Percentiles rank a stretch among this genome's conserved stretches.
These are phyloP conservation scores for Theristicus caerulescens DNA, from an alignment of 2,113 vertebrate genomes.

Conservation along the genomic window DNA sequence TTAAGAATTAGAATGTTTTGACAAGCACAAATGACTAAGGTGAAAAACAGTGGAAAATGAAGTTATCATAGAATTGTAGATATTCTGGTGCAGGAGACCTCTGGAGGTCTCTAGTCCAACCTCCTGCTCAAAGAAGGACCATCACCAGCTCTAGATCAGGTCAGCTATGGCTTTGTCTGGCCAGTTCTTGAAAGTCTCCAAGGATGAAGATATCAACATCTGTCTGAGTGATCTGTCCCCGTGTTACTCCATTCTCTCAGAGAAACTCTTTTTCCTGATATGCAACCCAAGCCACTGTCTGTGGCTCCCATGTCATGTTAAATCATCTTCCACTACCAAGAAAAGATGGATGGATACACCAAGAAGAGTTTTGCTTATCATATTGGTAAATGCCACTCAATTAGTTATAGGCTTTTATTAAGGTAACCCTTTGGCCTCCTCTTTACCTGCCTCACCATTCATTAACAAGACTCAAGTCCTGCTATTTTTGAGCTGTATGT, in stretches of 20 bases:
- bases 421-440: neutral
- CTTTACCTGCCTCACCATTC: neutral
- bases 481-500: neutral
- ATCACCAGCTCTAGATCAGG: neutral
- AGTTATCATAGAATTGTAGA: neutral
- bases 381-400: neutral
- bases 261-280: neutral
- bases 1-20: neutral
- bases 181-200: neutral
- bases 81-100: neutral
- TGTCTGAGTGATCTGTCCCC: neutral
- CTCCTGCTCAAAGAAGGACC: neutral
- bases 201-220: neutral
- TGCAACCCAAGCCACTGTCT: neutral
- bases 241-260: neutral
- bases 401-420: neutral
- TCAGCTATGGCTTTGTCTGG: neutral
- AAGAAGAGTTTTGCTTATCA: neutral
- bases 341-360: neutral
- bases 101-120: neutral
- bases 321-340: neutral
- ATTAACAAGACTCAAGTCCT: neutral
- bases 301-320: neutral
- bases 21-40: neutral
- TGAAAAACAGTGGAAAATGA: neutral